Base-by-base conservation (phyloP, 1,140 invertebrate genomes). In the Sycobia sp. region DNA sequence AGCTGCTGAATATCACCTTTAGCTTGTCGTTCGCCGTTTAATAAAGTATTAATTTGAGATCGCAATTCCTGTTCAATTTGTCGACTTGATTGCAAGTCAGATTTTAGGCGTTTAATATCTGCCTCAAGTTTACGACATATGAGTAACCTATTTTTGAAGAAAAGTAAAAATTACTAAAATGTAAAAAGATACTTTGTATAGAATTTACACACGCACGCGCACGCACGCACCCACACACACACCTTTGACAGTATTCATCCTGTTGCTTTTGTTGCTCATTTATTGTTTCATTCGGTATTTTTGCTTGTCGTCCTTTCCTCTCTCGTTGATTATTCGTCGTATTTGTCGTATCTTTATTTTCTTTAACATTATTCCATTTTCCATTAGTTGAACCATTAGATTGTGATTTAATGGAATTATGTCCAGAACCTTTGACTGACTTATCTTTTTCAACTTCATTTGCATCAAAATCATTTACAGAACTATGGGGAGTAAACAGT, bases 51-150 rank as follows among this genome's bases (percentile, higher is more conserved):
- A 56, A 95, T 86, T 82, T 95, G 93, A 74, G 89, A 87, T 69
- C 91, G 83, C 62, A 96, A 82, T 65, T 96, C 93, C 76, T 92
- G 90, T 79, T 96, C 93, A 68, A 86, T 84, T 76, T 92, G 90
- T 75, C 91, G 86, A 76, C 87, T 89, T 32, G 85, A 83, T 68
- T 89, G 88, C 58, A 95, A 84, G 76, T 96, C 93, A 62, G 85
- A 81, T 73, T 92, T 91, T 69, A 94, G 83, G 73, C 90, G 86
- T 78, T 94, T 94, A 14, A 94, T 82, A 72, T 96, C 93, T 51
- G 85, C 78, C 72, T 89, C 87, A 11, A 89, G 78, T 69, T 84
- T 86, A 60, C 84, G 84, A 78, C 79, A 81, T 55, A 79, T 65
- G 68, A 81, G 69, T 76, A 82, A 70, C 76, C 77, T 80, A 70